A percentile compares a stretch with the other conserved stretches of the same genome.
phyloP scores from a whole-genome alignment of 2,888 invertebrate species.

The Mellilla xanthometata region DNA sequence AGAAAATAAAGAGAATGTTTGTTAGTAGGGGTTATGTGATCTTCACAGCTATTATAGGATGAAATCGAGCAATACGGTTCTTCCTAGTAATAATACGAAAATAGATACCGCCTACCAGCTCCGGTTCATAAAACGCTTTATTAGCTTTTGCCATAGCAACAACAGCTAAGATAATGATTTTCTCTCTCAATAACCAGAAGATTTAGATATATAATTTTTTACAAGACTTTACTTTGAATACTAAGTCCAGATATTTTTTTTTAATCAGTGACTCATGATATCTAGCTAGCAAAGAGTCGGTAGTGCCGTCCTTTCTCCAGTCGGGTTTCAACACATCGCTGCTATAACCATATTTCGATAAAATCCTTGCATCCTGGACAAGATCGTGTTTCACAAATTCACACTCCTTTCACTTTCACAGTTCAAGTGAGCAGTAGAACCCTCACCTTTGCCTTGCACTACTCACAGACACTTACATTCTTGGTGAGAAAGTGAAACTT shows the following conservation, averaged over 20 bases:
- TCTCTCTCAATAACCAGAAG: too few relatives aligned
- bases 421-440: constrained; percentile 3
- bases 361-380: not conserved
- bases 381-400: constrained; percentile 12
- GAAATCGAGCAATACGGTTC: too few relatives aligned
- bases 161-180: not conserved
- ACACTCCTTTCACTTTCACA: constrained; percentile 24
- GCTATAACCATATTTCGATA: not conserved
- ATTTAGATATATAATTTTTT: too few relatives aligned
- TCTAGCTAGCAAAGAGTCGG: too few relatives aligned
- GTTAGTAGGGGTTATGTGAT: too few relatives aligned
- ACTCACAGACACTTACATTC: not conserved
- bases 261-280: too few relatives aligned
- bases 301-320: too few relatives aligned
- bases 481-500: constrained; percentile 24
- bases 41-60: too few relatives aligned
- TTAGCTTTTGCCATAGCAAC: not conserved
- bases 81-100: not conserved
- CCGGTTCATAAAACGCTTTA: constrained; percentile 1
- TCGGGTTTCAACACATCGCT: too few relatives aligned
- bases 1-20: too few relatives aligned
- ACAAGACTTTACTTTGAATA: too few relatives aligned
- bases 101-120: not conserved
- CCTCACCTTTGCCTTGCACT: not conserved
- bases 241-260: too few relatives aligned